Percentiles rank a stretch among this genome's conserved stretches.
Conservation (phyloP, 64 coral and sea anemone genomes). For the Porites lutea region DNA sequence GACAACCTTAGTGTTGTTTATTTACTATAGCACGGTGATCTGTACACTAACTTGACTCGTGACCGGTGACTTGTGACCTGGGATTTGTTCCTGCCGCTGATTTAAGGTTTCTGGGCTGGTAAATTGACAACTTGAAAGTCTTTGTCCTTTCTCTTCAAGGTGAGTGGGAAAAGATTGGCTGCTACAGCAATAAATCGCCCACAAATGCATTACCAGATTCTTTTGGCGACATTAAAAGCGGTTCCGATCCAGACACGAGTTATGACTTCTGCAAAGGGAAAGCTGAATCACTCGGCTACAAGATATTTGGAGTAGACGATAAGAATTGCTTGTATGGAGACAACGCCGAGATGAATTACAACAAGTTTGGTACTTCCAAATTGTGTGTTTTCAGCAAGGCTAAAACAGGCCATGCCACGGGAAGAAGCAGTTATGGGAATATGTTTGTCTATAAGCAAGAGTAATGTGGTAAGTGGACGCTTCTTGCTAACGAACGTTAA, state of each 20-base stretch:
- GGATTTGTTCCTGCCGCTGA: no score
- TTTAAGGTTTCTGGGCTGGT: no score
- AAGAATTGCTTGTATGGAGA: neutral
- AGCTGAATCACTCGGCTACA: neutral
- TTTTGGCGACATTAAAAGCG: neutral
- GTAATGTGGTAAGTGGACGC: no score
- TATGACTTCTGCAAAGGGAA: neutral
- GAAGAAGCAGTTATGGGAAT: neutral
- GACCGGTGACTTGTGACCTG: no score
- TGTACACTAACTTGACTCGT: no score
- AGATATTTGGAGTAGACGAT: neutral
- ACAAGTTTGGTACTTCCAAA: neutral
- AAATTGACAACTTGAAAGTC: no score
- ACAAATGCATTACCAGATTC: neutral
- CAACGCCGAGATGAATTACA: neutral
- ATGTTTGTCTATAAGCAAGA: neutral
- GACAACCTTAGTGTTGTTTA: no score
- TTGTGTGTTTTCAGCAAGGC: neutral
- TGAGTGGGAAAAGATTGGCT: neutral
- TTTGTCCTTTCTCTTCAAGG: no score
- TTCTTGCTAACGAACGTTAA: no score
- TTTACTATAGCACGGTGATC: no score
- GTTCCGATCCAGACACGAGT: neutral
- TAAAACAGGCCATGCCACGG: neutral
- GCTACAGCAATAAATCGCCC: neutral